Evolutionary conservation across 2,797 vertebrate species (phyloP), one percentile per base, ranked within the genome.

Genomic region (Salmo trutta): DNA sequence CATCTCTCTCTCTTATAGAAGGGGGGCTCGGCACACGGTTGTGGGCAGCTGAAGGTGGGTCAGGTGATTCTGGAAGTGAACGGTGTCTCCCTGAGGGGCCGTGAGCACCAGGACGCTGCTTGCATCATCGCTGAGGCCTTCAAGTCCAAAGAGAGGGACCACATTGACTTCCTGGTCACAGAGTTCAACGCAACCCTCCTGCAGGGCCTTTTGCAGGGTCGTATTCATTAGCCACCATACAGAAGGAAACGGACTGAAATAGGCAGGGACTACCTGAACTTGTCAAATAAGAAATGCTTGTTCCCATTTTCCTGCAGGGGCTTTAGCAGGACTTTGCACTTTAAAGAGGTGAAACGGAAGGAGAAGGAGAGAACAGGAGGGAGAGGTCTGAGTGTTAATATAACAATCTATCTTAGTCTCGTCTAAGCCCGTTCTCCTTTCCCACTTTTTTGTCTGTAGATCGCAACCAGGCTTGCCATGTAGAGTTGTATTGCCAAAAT

Each of bases 41-140:
- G 95, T 0, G 95, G 96, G 41, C 94, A 96, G 92, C 93, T 99
- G 85, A 96, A 92, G 86, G 97, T 98, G 87, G 97, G 97, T n/a
- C 97, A 98, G 3, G 94, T 98, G 86, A 97, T 99, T 81, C 75
- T 99, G 89, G 97, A 98, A 82, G 96, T 98, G 77, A 96, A 99
- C 0, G 96, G 97, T 21, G 83, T 95, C 0, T 91, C 96, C 0
- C 91, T 99, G 0, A 92, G 91, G n/a, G 97, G 96, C 12, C 96
- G 95, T 76, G 96, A 99, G 85, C 97, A 99, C 75, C 94, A 94
- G 31, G 96, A 97, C 1, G 96, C 96, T 0, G 96, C 97, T 0
- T 93, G 95, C 0, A 91, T 97, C 93, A 98, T 99, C 0, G 97
- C 97, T 0, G 97, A 98, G 88, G 97, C 97, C 82, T 99, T 98